Evolutionary conservation across 2,888 invertebrate species (phyloP), one percentile per base, ranked within the genome.

Genomic region (Caenorhabditis sulstoni): DNA sequence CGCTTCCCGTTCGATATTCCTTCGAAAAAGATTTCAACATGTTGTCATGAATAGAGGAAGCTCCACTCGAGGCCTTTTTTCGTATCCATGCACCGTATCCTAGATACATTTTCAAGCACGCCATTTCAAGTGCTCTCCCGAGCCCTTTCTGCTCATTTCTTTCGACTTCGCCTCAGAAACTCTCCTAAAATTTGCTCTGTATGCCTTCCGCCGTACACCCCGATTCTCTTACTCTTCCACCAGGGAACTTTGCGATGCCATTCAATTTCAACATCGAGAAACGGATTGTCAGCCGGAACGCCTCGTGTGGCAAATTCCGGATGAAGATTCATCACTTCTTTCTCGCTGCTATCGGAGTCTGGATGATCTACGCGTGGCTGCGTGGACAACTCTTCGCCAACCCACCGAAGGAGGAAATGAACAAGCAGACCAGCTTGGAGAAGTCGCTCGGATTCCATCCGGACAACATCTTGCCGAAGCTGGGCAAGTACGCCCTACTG

Each of bases 321-420:
- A 37, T 65, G 44, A 65, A 55, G 20, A 29, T 65, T 7, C 45
- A 65, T 55, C 44, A 65, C 12, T 16, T 65, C 11, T 50, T 52
- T 5, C 41, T 64, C 16, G 14, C 23, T 4, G 16, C 44, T 0
- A 52, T 64, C 12, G 44, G 23, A 29, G 2, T 64, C 8, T 64
- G 52, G 22, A 64, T 64, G 64, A 3, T 64, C 0, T 29, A 64
- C 16, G 52, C 39, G 41, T 64, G 64, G 64, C 37, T 41, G 8
- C 16, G 11, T n/a, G 52, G 64, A 8, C 5, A 39, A n/a, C 23
- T 52, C 1, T 23, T 52, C 7, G 37, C 35, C 29, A 29, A 29
- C 18, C 16, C 3, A 16, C 44, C 64, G 16, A n/a, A 41, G 11
- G n/a, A 52, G 12, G 52, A 62, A 18, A 18, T 39, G 20, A 0